These are phyloP conservation scores for Drosophila affinis DNA, from an alignment of 2,888 invertebrate species.

Conservation along the genomic window DNA sequence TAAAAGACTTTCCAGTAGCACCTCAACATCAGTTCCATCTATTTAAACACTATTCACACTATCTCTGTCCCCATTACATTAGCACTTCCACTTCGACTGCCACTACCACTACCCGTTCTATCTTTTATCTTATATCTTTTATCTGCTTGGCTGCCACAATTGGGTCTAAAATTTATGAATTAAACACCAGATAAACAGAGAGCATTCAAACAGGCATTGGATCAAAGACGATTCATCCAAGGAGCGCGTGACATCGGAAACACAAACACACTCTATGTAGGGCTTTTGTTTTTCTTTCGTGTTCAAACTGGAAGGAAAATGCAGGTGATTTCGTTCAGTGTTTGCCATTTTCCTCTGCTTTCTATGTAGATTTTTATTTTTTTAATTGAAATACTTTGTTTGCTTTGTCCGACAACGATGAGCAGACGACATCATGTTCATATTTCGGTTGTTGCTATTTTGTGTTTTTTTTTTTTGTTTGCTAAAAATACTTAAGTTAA, in stretches of 20 bases:
- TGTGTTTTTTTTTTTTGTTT: conserved; percentile 42
- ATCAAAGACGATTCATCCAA: background rate
- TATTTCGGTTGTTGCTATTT: conserved; percentile 17
- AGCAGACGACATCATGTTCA: conserved; percentile 22
- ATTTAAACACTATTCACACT: background rate
- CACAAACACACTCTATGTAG: too few species aligned
- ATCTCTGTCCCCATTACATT: background rate
- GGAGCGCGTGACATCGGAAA: background rate
- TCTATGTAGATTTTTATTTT: conserved; percentile 29
- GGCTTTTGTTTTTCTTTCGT: too few species aligned
- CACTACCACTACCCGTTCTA: background rate
- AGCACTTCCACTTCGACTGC: background rate
- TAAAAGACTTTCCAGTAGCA: background rate
- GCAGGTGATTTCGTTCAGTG: conserved; percentile 8
- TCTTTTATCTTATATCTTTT: background rate
- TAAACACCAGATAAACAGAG: conserved; percentile 47
- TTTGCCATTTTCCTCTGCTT: conserved; percentile 41
- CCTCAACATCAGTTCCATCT: too few species aligned
- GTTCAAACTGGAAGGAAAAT: too few species aligned
- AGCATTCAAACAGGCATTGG: background rate
- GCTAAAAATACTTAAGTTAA: conserved; percentile 78
- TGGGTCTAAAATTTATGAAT: conserved; percentile 64
- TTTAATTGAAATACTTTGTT: conserved; percentile 68
- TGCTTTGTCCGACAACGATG: conserved; percentile 23
- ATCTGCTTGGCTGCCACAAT: conserved; percentile 32